Evolutionary conservation across 37 sponge, comb jelly and placozoan genomes (phyloP).

Genomic region (Spongilla lacustris): DNA sequence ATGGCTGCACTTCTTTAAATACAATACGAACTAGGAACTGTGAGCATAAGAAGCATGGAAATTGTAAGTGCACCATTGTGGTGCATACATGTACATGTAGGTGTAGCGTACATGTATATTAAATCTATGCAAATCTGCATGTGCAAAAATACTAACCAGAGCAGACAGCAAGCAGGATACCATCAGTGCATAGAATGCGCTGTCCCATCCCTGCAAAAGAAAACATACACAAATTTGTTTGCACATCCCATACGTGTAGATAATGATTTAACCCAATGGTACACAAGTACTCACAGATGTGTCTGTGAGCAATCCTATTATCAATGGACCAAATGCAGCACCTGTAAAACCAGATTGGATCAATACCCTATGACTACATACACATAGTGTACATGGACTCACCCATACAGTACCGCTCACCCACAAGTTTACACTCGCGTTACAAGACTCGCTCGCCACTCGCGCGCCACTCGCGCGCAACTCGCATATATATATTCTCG

Average conservation of each 20-base stretch:
- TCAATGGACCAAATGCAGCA: conserved; percentile 81
- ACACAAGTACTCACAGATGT: conserved; percentile 1
- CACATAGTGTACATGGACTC: neutral
- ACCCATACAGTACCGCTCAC: too few species aligned
- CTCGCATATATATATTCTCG: too few species aligned
- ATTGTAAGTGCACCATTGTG: neutral
- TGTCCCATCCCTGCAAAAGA: conserved; percentile 54
- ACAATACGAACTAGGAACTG: neutral
- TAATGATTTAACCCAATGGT: neutral
- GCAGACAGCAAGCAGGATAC: conserved; percentile 53
- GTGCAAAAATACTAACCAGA: conserved; percentile 37
- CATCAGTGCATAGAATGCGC: conserved; percentile 75
- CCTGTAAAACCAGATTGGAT: conserved; percentile 17
- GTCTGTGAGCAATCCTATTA: conserved; percentile 56
- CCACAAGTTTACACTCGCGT: too few species aligned
- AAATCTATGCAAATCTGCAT: too few species aligned
- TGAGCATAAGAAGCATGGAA: neutral
- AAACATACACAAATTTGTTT: neutral
- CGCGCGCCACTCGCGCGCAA: too few species aligned
- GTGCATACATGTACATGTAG: neutral
- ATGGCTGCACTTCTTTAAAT: neutral
- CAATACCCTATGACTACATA: neutral
- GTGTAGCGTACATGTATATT: too few species aligned
- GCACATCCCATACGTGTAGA: neutral
- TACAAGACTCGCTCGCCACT: too few species aligned